Evolutionary conservation across 2,797 vertebrate species (phyloP), one percentile per base, ranked within the genome.

Genomic region (Urosaurus nigricauda): DNA sequence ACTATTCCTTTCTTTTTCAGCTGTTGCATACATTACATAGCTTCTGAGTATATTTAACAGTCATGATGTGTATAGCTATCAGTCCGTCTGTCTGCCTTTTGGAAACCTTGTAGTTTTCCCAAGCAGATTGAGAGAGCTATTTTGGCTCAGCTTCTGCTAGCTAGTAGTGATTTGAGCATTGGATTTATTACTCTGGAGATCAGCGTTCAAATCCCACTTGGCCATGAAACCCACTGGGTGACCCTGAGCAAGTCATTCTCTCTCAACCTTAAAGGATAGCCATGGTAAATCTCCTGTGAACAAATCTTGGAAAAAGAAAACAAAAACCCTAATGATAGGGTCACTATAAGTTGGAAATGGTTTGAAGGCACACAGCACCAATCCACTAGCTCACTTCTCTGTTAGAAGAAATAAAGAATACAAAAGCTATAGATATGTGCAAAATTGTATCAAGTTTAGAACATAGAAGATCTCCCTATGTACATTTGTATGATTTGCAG

Each of bases 401-500:
- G 29, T 21, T 85, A 32, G 58, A 65, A 43, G 26, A 56, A 6
- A 19, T 26, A 84, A 14, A 32, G 19, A 51, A 73, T n/a, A 53
- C 35, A 51, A 71, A 51, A 53, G 47, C 19, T 56, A 13, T 35
- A 24, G 51, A 35, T 73, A 65, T 29, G 12, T 40, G 17, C 21
- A 73, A 70, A 63, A 53, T 19, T 29, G 90, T 93, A 95, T 92
- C 93, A 96, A 80, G 78, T 93, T 84, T 79, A 86, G 83, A 90
- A 93, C 88, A 86, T 79, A 87, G 87, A 88, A 94, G 89, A 80
- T 88, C 89, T 88, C 87, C 80, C 95, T 83, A 68, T 60, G 88
- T 77, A 90, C 91, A 89, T 81, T 95, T 91, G 92, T 93, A 93
- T 87, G 93, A 94, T 95, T 95, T 96, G 90, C 88, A 93, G 93